Base-by-base conservation (phyloP, 2,888 invertebrate genomes). In the Patella caerulea region DNA sequence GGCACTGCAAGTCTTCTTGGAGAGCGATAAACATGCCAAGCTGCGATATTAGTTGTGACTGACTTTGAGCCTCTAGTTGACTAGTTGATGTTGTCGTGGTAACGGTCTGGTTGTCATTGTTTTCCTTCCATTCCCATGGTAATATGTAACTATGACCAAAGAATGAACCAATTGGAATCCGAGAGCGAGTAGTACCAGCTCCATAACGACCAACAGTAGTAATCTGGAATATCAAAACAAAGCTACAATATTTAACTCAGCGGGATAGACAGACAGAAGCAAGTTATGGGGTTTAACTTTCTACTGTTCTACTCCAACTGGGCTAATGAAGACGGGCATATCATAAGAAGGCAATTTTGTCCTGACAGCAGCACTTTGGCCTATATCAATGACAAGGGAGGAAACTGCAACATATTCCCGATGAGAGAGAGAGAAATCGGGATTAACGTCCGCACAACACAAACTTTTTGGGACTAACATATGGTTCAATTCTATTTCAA, bases 191-290 rank as follows among this genome's bases (percentile, higher is more conserved):
- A 12, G 96, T 95, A 45, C 96, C 95, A 95, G 97, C 96, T 72
- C 97, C 97, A 89, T 97, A 97, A 15, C 97, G 94, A 14, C 97
- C 97, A 84, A 97, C 96, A 1, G 96, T 96, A 55, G 97, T 97
- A 81, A 97, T 96, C 96, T 96, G 90, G 69, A 91, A 82, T 83
- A 71, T 76, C 84, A 77, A 74, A 79, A 71, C 14, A 55, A 74
- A 69, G 19, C 19, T 14, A 70, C 19, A n/a, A 15, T 15, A 45
- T 34, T n/a, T 14, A 24, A 24, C n/a, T n/a, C 24, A 9, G 15
- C 24, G 11, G 65, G 9, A 1, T 12, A 12, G 65, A 19, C 0
- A 9, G 7, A 19, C 7, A 9, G 65, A 7, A 7, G 65, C 17
- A 19, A n/a, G 14, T 12, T 7, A 19, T 19, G 0, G 65, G 19